A percentile compares a stretch with the other conserved stretches of the same genome.
These are phyloP conservation scores for Drosophila mojavensis DNA, from an alignment of 1,140 invertebrate genomes.

Conservation along the genomic window DNA sequence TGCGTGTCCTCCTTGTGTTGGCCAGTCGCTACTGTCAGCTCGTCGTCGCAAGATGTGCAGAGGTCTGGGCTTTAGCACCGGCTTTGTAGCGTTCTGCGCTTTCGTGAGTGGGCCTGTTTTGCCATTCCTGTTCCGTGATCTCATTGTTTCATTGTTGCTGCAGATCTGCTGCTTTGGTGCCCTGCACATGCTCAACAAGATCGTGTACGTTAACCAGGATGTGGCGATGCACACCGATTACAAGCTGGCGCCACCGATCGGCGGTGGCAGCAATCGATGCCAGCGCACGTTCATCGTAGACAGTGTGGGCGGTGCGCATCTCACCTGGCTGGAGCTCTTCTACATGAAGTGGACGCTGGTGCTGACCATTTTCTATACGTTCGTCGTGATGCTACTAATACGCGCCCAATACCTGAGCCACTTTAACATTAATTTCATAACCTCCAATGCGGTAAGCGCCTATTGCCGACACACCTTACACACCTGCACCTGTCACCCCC, in stretches of 20 bases:
- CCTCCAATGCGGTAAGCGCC: slow-evolving; percentile 48
- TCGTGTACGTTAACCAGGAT: slow-evolving; percentile 42
- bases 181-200: slow-evolving; percentile 54
- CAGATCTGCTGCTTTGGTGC: slow-evolving; percentile 18
- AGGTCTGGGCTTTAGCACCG: slow-evolving; percentile 40
- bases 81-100: slow-evolving; percentile 42
- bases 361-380: slow-evolving; percentile 53
- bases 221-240: neutral
- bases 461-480: neutral
- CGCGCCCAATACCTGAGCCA: slow-evolving; percentile 53
- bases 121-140: no score
- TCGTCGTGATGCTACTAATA: slow-evolving; percentile 44
- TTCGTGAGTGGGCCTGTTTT: slow-evolving; percentile 45
- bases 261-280: slow-evolving; percentile 15
- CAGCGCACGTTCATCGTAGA: slow-evolving; percentile 35
- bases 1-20: slow-evolving; percentile 7
- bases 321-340: slow-evolving; percentile 49
- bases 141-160: neutral
- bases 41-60: slow-evolving; percentile 47
- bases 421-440: slow-evolving; percentile 51
- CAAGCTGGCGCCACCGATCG: neutral
- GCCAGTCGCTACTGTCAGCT: slow-evolving; percentile 26
- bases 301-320: slow-evolving; percentile 15
- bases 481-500: neutral
- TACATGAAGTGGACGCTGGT: slow-evolving; percentile 60